Evolutionary conservation across 2,888 invertebrate genomes (phyloP).

Genomic region (Furcula furcula): DNA sequence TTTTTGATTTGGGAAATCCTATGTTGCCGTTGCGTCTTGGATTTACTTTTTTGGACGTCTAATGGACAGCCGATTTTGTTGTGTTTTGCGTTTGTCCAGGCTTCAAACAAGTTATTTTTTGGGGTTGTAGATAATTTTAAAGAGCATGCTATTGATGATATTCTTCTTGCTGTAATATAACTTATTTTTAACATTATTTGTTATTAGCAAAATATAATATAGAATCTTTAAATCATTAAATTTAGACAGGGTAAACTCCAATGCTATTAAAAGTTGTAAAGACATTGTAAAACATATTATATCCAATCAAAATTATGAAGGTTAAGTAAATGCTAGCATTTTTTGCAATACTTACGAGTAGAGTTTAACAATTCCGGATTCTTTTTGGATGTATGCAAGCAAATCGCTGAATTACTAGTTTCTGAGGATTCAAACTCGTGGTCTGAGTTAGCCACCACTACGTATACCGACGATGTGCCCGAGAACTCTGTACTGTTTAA

Average conservation of each 20-base stretch:
- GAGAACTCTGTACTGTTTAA: slow-evolving; percentile 19
- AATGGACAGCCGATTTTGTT: no score
- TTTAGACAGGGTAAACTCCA: no score
- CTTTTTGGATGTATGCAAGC: slow-evolving; percentile 35
- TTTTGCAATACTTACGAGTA: neutral
- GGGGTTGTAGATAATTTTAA: neutral
- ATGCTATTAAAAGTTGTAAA: no score
- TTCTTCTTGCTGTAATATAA: neutral
- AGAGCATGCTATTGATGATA: neutral
- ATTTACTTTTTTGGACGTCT: no score
- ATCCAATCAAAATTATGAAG: no score
- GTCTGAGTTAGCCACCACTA: slow-evolving; percentile 40
- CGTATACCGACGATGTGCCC: slow-evolving; percentile 36
- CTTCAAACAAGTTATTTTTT: neutral
- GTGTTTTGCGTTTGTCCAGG: no score
- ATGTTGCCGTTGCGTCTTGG: no score
- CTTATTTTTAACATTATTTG: neutral
- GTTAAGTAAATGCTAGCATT: no score
- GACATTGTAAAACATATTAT: no score
- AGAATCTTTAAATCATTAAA: no score
- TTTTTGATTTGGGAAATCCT: no score
- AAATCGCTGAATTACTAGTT: slow-evolving; percentile 34
- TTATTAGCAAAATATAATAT: no score
- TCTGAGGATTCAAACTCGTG: slow-evolving; percentile 24
- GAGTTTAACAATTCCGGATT: slow-evolving; percentile 9